Evolutionary conservation across 2,888 invertebrate genomes (phyloP), one percentile per base, ranked within the genome.

Genomic region (Scrobipalpa costella): DNA sequence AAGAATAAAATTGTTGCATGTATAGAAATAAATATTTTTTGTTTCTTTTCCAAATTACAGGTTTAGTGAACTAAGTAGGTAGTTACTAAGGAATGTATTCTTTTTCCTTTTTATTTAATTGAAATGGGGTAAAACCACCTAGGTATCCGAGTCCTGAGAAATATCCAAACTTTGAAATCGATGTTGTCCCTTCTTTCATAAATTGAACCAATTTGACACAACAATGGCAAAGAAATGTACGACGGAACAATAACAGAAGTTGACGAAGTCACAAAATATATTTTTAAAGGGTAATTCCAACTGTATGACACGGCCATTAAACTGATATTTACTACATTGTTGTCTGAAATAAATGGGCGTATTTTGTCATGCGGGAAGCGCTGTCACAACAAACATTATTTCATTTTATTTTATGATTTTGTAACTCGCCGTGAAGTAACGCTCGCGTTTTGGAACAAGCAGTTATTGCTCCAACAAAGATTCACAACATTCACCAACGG

Each of bases 351-450:
- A 86, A 88, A 90, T 89, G 86, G 80, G 72, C 76, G 78, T 80
- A 80, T 88, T 88, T 84, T 86, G 88, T 88, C 83, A 89, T 85
- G 87, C 85, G 85, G 86, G 84, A 83, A 83, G 81, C 83, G 76
- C 83, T 88, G 90, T 89, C 90, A 90, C 86, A 90, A 90, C 88
- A 90, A 85, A 87, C 86, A 85, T 88, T 88, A 87, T 85, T 85
- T 86, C 80, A 86, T 86, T 88, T 84, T 80, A 84, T 81, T 89
- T 89, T 88, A 89, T 83, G 88, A 83, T 83, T 81, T 78, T 74
- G 81, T 90, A 90, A 90, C 78, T 79, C 75, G 71, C 83, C 90
- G 83, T 90, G 88, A 90, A 86, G 85, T 75, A 76, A 80, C 70
- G 67, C 74, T 76, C 74, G 77, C 84, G 75, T 84, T 89, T 86